A percentile compares a stretch with the other conserved stretches of the same genome.
Conservation (phyloP, 2,797 vertebrate genomes). For the Heterohyrax brucei region DNA sequence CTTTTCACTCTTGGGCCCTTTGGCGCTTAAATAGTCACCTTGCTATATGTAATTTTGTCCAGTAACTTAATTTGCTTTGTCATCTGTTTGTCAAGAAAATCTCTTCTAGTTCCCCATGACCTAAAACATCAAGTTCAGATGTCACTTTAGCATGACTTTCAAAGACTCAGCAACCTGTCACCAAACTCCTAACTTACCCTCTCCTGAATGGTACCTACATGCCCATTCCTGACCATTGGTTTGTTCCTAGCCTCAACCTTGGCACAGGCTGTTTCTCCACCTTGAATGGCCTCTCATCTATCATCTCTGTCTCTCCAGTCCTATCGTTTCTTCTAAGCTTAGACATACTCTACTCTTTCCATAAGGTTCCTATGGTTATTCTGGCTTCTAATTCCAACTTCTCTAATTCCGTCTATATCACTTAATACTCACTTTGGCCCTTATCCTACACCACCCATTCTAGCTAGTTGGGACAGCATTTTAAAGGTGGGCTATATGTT, state of each 20-base stretch:
- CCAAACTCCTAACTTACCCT: neutral
- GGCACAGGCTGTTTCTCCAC: neutral
- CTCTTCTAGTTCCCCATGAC: neutral
- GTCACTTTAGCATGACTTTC: neutral
- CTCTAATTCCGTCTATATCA: neutral
- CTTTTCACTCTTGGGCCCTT: conserved; percentile 23
- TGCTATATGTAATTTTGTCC: neutral
- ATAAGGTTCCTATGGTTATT: neutral
- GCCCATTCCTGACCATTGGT: neutral
- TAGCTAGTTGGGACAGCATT: neutral
- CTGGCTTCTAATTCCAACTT: neutral
- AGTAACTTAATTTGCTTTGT: neutral
- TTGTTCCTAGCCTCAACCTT: neutral
- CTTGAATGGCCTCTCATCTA: neutral
- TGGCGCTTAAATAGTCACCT: conserved; percentile 38
- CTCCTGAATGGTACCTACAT: neutral
- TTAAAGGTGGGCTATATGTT: conserved; percentile 4
- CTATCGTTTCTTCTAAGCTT: neutral
- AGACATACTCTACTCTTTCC: neutral
- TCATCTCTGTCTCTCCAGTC: neutral
- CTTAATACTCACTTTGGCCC: neutral
- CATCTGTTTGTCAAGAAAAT: neutral
- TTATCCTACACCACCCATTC: neutral
- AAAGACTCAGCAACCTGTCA: neutral
- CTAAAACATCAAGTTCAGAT: neutral